Conservation (phyloP, 2,113 vertebrate genomes). For the Onychostruthus taczanowskii region DNA sequence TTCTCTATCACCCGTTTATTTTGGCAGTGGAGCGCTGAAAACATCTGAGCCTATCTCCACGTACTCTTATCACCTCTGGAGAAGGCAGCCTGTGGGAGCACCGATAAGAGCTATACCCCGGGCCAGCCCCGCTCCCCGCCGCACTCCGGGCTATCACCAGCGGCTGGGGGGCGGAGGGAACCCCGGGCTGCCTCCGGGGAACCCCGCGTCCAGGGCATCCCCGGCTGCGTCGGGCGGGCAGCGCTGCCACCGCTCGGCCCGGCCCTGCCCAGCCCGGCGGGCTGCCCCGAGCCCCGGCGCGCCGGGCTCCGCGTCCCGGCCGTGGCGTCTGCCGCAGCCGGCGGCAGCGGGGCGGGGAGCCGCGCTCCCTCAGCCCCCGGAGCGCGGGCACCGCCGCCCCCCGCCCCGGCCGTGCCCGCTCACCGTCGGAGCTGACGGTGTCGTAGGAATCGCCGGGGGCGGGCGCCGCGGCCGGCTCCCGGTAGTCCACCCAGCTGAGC, state of each 20-base stretch:
- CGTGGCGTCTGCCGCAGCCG: too few relatives aligned
- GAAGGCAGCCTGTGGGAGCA: neutral
- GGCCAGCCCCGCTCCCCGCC: neutral
- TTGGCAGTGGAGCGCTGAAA: neutral
- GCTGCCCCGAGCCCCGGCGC: neutral
- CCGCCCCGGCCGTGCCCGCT: too few relatives aligned
- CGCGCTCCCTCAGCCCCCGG: too few relatives aligned
- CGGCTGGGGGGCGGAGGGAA: neutral
- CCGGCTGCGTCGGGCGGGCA: neutral
- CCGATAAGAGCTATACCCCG: neutral
- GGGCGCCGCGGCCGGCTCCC: too few relatives aligned
- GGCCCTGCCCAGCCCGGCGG: neutral
- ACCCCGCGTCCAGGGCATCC: neutral
- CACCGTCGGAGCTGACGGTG: too few relatives aligned
- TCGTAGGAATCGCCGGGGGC: too few relatives aligned
- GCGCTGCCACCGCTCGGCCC: neutral
- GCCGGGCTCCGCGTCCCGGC: neutral
- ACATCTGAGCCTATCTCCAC: neutral
- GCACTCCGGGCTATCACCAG: neutral
- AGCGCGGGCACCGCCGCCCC: too few relatives aligned
- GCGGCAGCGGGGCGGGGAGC: too few relatives aligned
- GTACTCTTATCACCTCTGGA: neutral
- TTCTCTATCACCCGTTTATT: neutral
- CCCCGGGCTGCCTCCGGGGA: neutral
- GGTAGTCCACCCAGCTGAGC: too few relatives aligned